Evolutionary conservation across 2,888 invertebrate genomes (phyloP), one percentile per base, ranked within the genome.

Genomic region (Heteromyza rotundicornis): DNA sequence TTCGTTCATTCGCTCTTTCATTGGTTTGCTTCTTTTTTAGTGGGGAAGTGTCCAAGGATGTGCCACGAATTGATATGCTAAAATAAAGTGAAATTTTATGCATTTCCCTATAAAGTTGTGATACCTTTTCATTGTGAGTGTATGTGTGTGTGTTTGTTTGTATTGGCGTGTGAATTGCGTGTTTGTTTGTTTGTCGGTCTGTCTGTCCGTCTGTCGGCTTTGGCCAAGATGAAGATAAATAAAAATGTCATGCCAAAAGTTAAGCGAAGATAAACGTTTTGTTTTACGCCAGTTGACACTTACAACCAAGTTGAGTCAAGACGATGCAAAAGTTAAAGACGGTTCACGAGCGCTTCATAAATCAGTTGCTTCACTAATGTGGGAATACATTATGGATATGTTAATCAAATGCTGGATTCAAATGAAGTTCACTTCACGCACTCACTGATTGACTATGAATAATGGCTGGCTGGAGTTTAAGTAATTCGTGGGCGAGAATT

Each of bases 81-180:
- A 73, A 72, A 75, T 78, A 70, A 75, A 78, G 76, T 78, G 75
- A 75, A 76, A 74, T 76, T 76, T 76, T 76, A 76, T 76, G 78
- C 75, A 76, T 72, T 74, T 74, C 72, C n/a, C 19, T 47, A 20
- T 5, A 47, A 20, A 47, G 47, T 47, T 47, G 17, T 47, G 47
- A 47, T 47, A 47, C 7, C 40, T 47, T 17, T 54, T 56, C 50
- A 10, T 22, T 54, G 35, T 35, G n/a, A 35, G 49, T 17, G 17
- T 27, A 53, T 23, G 16, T 58, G 50, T 19, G 53, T 23, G 24
- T 53, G 52, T 1, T 2, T 14, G 53, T 44, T n/a, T 44, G 19
- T 22, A 17, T 59, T n/a, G n/a, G 52, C 36, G 12, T 17, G 19
- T 12, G 19, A 51, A 24, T 27, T 27, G 27, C 27, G 10, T 27